These are phyloP conservation scores for Ginglymostoma cirratum DNA, from an alignment of 2,113 vertebrate genomes.

Conservation along the genomic window DNA sequence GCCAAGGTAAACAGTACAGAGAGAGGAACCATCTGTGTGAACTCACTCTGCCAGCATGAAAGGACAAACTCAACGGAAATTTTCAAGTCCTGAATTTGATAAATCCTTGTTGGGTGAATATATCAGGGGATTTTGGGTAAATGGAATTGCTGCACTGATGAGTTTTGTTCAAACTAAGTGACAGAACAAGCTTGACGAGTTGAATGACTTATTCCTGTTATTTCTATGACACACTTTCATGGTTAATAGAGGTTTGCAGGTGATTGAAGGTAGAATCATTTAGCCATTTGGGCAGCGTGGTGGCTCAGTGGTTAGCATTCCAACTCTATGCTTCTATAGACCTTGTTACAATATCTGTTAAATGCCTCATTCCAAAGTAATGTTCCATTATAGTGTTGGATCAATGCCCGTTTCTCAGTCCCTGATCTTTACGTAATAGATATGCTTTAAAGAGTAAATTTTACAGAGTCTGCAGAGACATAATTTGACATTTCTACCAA, in stretches of 20 bases:
- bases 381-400: not conserved
- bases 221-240: not conserved
- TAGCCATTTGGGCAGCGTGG: too few relatives aligned
- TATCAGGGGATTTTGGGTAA: not conserved
- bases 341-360: not conserved
- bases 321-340: not conserved
- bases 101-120: not conserved
- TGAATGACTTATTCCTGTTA: not conserved
- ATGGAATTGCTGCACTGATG: not conserved
- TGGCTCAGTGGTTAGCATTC: too few relatives aligned
- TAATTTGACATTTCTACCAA: not conserved
- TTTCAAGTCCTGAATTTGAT: not conserved
- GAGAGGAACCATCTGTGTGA: not conserved
- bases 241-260: not conserved
- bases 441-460: not conserved
- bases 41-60: not conserved
- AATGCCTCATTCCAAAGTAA: not conserved
- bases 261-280: not conserved
- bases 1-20: slow-evolving; percentile 17
- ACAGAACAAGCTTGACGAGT: not conserved
- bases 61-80: not conserved
- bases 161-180: not conserved
- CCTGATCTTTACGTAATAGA: not conserved
- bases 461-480: not conserved
- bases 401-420: not conserved